phyloP scores from a whole-genome alignment of 2,888 invertebrate species.

The Horisme vitalbata region DNA sequence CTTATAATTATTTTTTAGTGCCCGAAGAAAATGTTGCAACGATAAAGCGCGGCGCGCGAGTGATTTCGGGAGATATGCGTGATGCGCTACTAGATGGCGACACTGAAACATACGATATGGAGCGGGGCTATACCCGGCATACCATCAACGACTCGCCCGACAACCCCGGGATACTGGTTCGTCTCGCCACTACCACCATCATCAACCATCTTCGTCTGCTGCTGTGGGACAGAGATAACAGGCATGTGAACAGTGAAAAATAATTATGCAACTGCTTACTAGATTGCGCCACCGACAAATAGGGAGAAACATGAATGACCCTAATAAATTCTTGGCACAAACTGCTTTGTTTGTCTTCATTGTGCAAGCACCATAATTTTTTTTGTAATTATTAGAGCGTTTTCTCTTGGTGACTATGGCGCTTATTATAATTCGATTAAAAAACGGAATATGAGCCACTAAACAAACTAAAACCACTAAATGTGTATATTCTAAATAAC shows the following conservation, averaged over 20 bases:
- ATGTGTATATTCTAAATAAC: too few relatives aligned
- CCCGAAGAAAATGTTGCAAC: slow-evolving; percentile 97
- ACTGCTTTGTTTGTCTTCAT: too few relatives aligned
- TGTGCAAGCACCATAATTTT: too few relatives aligned
- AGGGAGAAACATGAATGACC: too few relatives aligned
- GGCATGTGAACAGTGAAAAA: slow-evolving; percentile 60
- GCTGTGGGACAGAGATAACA: slow-evolving; percentile 96
- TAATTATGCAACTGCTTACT: too few relatives aligned
- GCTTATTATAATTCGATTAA: too few relatives aligned
- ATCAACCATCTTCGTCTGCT: slow-evolving; percentile 96
- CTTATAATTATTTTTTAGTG: slow-evolving; percentile 69
- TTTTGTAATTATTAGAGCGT: too few relatives aligned
- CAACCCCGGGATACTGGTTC: slow-evolving; percentile 91
- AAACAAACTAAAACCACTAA: too few relatives aligned
- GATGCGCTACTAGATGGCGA: slow-evolving; percentile 95
- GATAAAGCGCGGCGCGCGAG: slow-evolving; percentile 90
- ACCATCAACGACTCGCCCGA: slow-evolving; percentile 88
- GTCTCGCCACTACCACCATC: slow-evolving; percentile 92
- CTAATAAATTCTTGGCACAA: too few relatives aligned
- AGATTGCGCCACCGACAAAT: too few relatives aligned
- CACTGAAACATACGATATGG: slow-evolving; percentile 93
- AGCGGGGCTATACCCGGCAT: slow-evolving; percentile 95
- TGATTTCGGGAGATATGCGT: slow-evolving; percentile 95
- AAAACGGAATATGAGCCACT: too few relatives aligned
- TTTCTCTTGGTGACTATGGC: too few relatives aligned